phyloP scores from a whole-genome alignment of 2,888 invertebrate genomes.

The Eubasilissa splendida region DNA sequence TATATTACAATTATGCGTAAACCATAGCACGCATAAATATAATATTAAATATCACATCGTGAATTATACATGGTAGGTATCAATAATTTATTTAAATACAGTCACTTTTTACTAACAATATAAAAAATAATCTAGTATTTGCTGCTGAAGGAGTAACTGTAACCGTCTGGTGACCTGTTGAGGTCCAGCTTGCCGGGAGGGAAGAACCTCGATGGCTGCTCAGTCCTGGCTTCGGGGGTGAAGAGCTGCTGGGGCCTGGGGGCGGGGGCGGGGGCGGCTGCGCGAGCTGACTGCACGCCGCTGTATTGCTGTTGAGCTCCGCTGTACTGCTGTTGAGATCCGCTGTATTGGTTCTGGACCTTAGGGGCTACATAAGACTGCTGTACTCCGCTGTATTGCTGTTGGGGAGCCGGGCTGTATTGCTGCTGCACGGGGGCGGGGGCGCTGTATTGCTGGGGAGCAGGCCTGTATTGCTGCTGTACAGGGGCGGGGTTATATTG shows the following conservation, averaged over 20 bases:
- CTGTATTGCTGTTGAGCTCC: slow-evolving; percentile 68
- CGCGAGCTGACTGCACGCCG: slow-evolving; percentile 62
- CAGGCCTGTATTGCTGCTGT: slow-evolving; percentile 61
- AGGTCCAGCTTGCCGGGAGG: slow-evolving; percentile 90
- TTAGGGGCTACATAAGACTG: slow-evolving; percentile 63
- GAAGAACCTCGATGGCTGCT: slow-evolving; percentile 82
- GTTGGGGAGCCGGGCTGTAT: slow-evolving; percentile 61
- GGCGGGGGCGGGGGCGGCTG: slow-evolving; percentile 61
- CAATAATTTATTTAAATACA: slow-evolving; percentile 52
- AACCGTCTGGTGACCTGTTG: slow-evolving; percentile 91
- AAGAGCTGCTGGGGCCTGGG: slow-evolving; percentile 70
- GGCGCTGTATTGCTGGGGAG: slow-evolving; percentile 60
- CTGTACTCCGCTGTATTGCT: slow-evolving; percentile 61
- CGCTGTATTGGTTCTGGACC: slow-evolving; percentile 63
- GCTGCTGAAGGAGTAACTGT: slow-evolving; percentile 87
- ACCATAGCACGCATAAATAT: slow-evolving; percentile 46
- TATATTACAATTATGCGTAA: slow-evolving; percentile 48
- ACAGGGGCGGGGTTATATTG: slow-evolving; percentile 66
- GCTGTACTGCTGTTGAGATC: slow-evolving; percentile 64
- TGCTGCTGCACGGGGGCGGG: slow-evolving; percentile 60
- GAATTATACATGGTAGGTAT: slow-evolving; percentile 41
- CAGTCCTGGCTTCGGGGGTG: slow-evolving; percentile 76
- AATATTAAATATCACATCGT: slow-evolving; percentile 51
- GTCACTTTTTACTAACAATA: slow-evolving; percentile 50
- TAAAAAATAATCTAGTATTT: slow-evolving; percentile 47